A percentile compares a stretch with the other conserved stretches of the same genome.
phyloP scores from a whole-genome alignment of 1,140 invertebrate species.

The Grapholita molesta region DNA sequence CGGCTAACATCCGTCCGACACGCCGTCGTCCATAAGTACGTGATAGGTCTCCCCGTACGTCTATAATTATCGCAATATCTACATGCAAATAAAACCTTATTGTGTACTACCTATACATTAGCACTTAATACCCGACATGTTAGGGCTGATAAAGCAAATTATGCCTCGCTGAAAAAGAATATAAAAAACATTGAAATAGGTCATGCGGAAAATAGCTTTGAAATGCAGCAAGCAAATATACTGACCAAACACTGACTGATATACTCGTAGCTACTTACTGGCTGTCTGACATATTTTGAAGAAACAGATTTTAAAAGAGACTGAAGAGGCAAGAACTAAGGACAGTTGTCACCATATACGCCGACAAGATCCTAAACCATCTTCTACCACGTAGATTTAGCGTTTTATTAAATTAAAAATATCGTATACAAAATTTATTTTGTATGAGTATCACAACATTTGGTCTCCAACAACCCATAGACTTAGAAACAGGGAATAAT shows the following conservation, averaged over 20 bases:
- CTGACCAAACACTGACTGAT: too few species aligned
- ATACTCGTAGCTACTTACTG: too few species aligned
- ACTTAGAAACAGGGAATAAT: conserved; percentile 18
- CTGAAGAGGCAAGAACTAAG: too few species aligned
- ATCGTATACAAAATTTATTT: too few species aligned
- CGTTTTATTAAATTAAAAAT: too few species aligned
- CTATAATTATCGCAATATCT: conserved; percentile 8
- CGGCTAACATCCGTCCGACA: background rate
- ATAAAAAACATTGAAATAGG: background rate
- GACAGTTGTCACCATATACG: too few species aligned
- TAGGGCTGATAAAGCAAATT: background rate
- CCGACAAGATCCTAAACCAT: too few species aligned
- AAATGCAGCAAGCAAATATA: background rate
- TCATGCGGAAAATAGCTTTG: background rate
- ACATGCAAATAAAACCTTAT: background rate
- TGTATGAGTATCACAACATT: background rate
- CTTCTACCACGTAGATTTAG: too few species aligned
- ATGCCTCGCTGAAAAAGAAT: background rate
- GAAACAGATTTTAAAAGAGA: too few species aligned
- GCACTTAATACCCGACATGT: background rate
- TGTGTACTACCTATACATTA: background rate
- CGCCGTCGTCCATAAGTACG: background rate
- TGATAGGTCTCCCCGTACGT: background rate
- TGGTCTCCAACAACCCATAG: background rate
- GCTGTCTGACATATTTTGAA: too few species aligned